Evolutionary conservation across 2,797 vertebrate genomes (phyloP).

Genomic region (Catostomus latipinnis): DNA sequence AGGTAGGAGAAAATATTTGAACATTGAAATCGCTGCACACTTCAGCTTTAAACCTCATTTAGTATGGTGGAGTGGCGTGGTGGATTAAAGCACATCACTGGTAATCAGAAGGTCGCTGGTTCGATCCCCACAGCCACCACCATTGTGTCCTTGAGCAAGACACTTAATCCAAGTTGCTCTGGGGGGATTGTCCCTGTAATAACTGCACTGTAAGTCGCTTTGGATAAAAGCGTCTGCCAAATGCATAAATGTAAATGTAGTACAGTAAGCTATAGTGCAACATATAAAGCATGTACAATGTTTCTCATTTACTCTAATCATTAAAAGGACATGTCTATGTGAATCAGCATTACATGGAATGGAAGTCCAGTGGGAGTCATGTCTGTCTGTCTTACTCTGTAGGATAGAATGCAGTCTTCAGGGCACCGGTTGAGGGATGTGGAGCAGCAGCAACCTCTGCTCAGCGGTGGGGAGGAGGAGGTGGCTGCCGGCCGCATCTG

Average conservation of each 20-base stretch:
- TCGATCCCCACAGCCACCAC: too few relatives aligned
- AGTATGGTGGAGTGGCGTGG: neutral
- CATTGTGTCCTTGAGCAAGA: too few relatives aligned
- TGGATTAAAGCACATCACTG: too few relatives aligned
- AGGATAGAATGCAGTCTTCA: conserved; percentile 92
- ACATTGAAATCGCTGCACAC: neutral
- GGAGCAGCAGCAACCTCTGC: conserved; percentile 94
- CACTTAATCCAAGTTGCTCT: too few relatives aligned
- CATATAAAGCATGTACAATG: neutral
- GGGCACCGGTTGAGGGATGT: conserved; percentile 94
- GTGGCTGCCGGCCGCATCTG: conserved; percentile 84
- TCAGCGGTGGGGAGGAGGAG: conserved; percentile 84
- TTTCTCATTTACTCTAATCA: neutral
- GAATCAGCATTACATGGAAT: too few relatives aligned
- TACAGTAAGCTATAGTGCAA: neutral
- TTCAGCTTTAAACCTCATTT: neutral
- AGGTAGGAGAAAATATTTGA: neutral
- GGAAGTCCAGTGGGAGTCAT: neutral
- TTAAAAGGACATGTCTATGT: neutral
- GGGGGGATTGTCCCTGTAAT: too few relatives aligned
- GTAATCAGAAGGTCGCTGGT: too few relatives aligned
- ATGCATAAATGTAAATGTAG: too few relatives aligned
- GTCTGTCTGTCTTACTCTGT: neutral
- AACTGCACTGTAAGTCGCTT: too few relatives aligned
- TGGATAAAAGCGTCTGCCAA: neutral